Evolutionary conservation across 2,113 vertebrate genomes (phyloP).

Genomic region (Brachyhypopomus gauderio): DNA sequence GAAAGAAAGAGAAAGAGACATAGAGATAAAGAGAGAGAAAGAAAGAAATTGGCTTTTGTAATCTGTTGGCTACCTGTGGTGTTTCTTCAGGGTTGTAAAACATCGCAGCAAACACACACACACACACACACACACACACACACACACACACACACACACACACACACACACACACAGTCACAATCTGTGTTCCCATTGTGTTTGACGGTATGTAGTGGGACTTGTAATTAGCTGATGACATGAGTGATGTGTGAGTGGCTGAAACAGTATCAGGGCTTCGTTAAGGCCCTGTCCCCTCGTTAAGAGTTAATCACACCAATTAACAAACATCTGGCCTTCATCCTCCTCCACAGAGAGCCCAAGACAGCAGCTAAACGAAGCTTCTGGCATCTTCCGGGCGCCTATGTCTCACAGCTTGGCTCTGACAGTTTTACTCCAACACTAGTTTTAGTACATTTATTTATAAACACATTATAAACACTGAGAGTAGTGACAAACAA

Average conservation of each 20-base stretch:
- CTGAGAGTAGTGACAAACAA: too few relatives aligned
- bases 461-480: too few relatives aligned
- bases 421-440: too few relatives aligned
- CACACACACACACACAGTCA: constrained; percentile 7
- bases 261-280: constrained; percentile 34
- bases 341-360: constrained; percentile 30
- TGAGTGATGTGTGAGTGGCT: constrained; percentile 34
- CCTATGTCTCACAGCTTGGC: too few relatives aligned
- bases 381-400: not conserved
- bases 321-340: constrained; percentile 76
- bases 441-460: not conserved
- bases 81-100: not conserved
- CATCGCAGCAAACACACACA: not conserved
- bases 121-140: not conserved
- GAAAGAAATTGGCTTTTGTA: too few relatives aligned
- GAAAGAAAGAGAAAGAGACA: too few relatives aligned
- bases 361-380: constrained; percentile 23
- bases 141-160: too few relatives aligned
- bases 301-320: constrained; percentile 78
- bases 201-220: not conserved
- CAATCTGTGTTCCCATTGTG: constrained; percentile 41
- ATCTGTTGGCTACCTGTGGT: too few relatives aligned
- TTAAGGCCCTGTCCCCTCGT: constrained; percentile 63
- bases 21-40: too few relatives aligned
- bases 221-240: constrained; percentile 42